Conservation (phyloP, 2,113 vertebrate genomes). For the Diglossa brunneiventris region DNA sequence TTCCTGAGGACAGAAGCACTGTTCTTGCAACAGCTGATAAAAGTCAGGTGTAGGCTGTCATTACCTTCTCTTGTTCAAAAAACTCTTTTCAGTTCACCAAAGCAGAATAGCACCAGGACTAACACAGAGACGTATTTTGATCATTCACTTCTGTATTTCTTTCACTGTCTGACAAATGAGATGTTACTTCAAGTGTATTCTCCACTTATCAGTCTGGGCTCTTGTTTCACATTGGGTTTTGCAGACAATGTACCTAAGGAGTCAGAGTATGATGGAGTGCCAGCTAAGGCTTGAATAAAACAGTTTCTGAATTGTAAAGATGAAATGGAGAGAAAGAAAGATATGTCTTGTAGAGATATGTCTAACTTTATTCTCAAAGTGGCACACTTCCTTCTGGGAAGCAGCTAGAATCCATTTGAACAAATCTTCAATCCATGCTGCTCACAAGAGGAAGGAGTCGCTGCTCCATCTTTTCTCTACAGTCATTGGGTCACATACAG, state of each 20-base stretch:
- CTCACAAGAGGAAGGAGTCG: neutral
- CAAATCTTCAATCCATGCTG: neutral
- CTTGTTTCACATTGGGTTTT: neutral
- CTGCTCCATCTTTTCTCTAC: neutral
- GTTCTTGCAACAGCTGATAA: neutral
- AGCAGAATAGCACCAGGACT: neutral
- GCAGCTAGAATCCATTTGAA: neutral
- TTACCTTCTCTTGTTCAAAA: neutral
- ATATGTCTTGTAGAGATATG: neutral
- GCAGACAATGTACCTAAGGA: neutral
- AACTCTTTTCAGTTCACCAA: neutral
- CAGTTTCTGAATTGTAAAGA: neutral
- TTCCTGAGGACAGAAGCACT: neutral
- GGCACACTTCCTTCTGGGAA: neutral
- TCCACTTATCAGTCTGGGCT: neutral
- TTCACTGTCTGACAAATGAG: neutral
- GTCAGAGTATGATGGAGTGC: neutral
- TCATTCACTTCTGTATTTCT: neutral
- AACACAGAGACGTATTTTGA: constrained; percentile 3
- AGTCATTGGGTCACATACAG: neutral
- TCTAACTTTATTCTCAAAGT: constrained; percentile 1
- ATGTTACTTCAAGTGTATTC: neutral
- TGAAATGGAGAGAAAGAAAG: neutral
- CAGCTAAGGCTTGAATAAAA: constrained; percentile 1
- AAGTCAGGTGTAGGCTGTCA: neutral